Percentiles rank a stretch among this genome's conserved stretches.
These are phyloP conservation scores for Acrobasis repandana DNA, from an alignment of 2,888 invertebrate species.

Conservation along the genomic window DNA sequence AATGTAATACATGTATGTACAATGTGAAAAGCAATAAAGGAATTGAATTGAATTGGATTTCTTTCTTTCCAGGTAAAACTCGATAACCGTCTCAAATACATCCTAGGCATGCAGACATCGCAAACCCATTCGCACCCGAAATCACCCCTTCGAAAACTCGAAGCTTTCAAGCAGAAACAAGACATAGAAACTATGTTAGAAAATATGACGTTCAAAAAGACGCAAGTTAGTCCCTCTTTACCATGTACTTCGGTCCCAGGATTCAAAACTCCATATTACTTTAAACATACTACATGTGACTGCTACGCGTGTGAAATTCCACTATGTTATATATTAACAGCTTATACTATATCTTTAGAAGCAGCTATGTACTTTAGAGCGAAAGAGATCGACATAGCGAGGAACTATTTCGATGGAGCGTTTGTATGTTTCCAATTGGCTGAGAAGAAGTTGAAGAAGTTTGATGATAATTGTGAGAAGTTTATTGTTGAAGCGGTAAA, in stretches of 20 bases:
- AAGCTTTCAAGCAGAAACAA: constrained; percentile 45
- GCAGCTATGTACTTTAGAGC: constrained; percentile 57
- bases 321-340: constrained; percentile 41
- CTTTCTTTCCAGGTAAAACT: constrained; percentile 52
- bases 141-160: constrained; percentile 16
- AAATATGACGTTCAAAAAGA: constrained; percentile 41
- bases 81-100: constrained; percentile 61
- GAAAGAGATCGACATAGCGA: constrained; percentile 56
- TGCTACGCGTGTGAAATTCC: constrained; percentile 59
- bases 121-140: constrained; percentile 25
- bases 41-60: no score
- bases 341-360: constrained; percentile 49
- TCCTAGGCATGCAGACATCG: constrained; percentile 52
- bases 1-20: no score
- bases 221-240: constrained; percentile 49
- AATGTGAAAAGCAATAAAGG: no score
- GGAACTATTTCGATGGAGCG: constrained; percentile 60
- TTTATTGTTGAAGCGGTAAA: constrained; percentile 46
- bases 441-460: constrained; percentile 41
- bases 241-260: constrained; percentile 42
- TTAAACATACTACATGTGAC: constrained; percentile 49
- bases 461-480: constrained; percentile 40
- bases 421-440: constrained; percentile 41
- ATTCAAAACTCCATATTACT: constrained; percentile 51
- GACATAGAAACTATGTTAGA: constrained; percentile 64